Evolutionary conservation across 2,797 vertebrate species (phyloP).

Genomic region (Rhyacichthys aspro): DNA sequence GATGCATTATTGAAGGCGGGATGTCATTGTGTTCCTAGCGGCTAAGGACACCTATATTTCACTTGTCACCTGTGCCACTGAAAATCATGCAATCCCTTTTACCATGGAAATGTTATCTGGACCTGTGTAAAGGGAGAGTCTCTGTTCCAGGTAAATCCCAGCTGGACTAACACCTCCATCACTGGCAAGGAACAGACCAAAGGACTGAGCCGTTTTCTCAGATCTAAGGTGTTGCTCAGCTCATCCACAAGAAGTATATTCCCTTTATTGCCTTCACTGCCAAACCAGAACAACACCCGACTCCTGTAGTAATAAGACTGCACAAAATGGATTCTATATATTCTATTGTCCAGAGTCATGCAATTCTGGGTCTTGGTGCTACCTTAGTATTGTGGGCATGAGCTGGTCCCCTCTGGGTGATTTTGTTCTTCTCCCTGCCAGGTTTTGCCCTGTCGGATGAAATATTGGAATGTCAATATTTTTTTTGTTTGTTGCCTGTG

Average conservation of each 20-base stretch:
- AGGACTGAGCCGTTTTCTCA: constrained; percentile 40
- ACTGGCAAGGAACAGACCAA: constrained; percentile 21
- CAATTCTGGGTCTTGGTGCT: constrained; percentile 36
- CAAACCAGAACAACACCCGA: constrained; percentile 59
- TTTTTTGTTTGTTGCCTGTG: too few relatives aligned
- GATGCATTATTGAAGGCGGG: constrained; percentile 66
- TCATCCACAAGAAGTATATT: constrained; percentile 34
- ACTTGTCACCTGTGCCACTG: constrained; percentile 31
- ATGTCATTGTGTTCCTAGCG: constrained; percentile 26
- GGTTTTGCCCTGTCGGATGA: constrained; percentile 51
- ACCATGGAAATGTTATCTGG: constrained; percentile 41
- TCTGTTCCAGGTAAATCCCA: constrained; percentile 27
- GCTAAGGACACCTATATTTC: constrained; percentile 34
- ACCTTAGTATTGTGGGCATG: constrained; percentile 46
- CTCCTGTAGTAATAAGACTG: constrained; percentile 54
- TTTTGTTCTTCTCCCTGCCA: constrained; percentile 38
- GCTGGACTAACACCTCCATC: constrained; percentile 32
- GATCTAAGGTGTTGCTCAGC: constrained; percentile 38
- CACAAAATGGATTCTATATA: constrained; percentile 41
- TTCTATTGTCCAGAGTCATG: constrained; percentile 47
- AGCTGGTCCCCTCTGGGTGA: constrained; percentile 37
- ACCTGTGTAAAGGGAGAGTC: constrained; percentile 30
- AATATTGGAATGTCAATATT: constrained; percentile 55
- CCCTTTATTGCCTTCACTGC: constrained; percentile 47
- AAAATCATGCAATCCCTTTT: constrained; percentile 21